Percentiles rank a stretch among this genome's conserved stretches.
Conservation (phyloP, 2,888 invertebrate genomes). For the Melanotus villosus region DNA sequence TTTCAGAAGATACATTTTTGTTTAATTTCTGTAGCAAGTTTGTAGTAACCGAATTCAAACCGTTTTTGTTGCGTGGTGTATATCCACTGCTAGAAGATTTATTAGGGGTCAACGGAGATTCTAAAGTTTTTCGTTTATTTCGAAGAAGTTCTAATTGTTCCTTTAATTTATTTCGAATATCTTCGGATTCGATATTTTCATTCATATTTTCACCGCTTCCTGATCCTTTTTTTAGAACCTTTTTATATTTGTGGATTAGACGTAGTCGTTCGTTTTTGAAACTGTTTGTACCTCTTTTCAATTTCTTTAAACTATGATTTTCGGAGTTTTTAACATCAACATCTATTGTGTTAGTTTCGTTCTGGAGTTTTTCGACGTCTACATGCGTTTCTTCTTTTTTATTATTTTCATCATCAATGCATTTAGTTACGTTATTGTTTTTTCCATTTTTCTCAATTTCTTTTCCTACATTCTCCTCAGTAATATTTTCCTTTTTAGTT, state of each 20-base stretch:
- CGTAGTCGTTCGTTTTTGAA: background rate
- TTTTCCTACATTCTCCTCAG: no score
- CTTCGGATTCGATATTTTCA: constrained; percentile 38
- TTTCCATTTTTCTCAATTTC: no score
- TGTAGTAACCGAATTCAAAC: constrained; percentile 15
- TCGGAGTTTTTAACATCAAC: no score
- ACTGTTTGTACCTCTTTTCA: background rate
- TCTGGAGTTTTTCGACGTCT: background rate
- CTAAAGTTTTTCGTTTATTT: constrained; percentile 35
- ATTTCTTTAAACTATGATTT: background rate
- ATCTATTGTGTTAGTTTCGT: no score
- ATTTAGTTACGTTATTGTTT: no score
- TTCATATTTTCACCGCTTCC: background rate
- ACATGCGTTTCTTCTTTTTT: background rate
- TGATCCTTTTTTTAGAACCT: background rate
- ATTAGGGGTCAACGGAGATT: background rate
- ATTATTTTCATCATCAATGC: no score
- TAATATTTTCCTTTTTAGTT: no score
- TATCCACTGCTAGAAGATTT: background rate
- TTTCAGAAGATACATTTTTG: background rate
- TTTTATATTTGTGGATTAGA: constrained; percentile 2
- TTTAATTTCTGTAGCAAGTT: background rate
- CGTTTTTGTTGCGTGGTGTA: background rate
- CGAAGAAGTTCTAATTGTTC: constrained; percentile 54
- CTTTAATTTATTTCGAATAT: constrained; percentile 52